Conservation (phyloP, 1,140 invertebrate genomes). For the Aporrectodea caliginosa region DNA sequence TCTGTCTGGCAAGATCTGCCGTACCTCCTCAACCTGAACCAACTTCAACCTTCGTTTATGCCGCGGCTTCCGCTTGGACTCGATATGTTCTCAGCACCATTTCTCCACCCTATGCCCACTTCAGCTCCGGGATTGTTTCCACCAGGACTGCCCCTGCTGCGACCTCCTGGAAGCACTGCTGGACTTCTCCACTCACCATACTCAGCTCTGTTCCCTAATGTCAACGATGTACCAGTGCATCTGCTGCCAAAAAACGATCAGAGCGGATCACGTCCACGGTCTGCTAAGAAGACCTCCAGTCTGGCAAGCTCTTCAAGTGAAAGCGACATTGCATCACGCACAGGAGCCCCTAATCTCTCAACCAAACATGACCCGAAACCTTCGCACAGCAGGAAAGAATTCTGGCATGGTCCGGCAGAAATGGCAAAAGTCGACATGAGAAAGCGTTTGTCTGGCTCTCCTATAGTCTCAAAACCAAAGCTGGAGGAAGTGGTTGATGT, state of each 20-base stretch:
- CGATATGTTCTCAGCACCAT: conserved; percentile 14
- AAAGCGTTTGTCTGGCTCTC: neutral
- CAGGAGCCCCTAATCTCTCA: neutral
- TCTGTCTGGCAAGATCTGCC: conserved; percentile 16
- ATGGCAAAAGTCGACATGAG: neutral
- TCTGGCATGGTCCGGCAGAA: neutral
- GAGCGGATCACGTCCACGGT: neutral
- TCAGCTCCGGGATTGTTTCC: neutral
- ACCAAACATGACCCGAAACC: neutral
- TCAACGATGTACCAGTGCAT: neutral
- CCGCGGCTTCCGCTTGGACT: neutral
- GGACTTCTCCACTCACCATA: conserved; percentile 1
- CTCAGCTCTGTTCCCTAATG: conserved; percentile 8
- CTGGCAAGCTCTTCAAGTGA: neutral
- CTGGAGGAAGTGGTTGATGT: neutral
- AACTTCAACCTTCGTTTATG: neutral
- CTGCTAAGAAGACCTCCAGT: neutral
- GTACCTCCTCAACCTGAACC: neutral
- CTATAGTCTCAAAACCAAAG: neutral
- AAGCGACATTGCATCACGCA: neutral
- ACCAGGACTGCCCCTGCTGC: neutral
- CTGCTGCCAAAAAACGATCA: neutral
- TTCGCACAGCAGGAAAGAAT: neutral
- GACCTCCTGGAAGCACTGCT: neutral
- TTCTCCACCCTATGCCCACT: neutral